Conservation (phyloP, 2,113 vertebrate species). For the Microtus montanus region DNA sequence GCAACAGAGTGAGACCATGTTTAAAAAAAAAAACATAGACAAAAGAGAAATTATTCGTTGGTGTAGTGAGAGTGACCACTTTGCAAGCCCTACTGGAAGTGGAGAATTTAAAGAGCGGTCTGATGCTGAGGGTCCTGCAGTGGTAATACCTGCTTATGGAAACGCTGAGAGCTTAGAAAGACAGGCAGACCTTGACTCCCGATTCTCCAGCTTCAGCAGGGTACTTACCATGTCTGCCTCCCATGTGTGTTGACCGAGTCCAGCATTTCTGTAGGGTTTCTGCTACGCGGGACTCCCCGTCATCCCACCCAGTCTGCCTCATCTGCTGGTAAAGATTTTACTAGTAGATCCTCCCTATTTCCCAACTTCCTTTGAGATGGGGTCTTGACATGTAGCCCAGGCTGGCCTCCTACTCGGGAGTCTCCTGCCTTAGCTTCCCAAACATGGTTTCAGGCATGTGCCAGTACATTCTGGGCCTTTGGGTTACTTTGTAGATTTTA, state of each 20-base stretch:
- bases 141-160: neutral
- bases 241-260: neutral
- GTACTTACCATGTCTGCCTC: neutral
- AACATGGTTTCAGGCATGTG: too few relatives aligned
- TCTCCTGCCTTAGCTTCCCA: neutral
- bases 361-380: neutral
- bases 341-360: neutral
- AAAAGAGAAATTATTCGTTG: neutral
- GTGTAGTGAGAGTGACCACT: neutral
- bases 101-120: neutral
- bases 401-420: neutral
- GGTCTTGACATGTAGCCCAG: neutral
- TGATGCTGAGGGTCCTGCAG: neutral
- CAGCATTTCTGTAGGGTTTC: neutral
- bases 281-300: neutral
- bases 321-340: constrained; percentile 26
- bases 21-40: neutral
- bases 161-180: neutral
- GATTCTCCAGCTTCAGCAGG: neutral
- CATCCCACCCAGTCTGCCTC: neutral
- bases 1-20: neutral
- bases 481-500: constrained; percentile 31
- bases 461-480: neutral
- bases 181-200: neutral
- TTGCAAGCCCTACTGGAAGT: constrained; percentile 12